Conservation (phyloP, 35 echinoderm and acorn worm species). For the Heliocidaris tuberculata region DNA sequence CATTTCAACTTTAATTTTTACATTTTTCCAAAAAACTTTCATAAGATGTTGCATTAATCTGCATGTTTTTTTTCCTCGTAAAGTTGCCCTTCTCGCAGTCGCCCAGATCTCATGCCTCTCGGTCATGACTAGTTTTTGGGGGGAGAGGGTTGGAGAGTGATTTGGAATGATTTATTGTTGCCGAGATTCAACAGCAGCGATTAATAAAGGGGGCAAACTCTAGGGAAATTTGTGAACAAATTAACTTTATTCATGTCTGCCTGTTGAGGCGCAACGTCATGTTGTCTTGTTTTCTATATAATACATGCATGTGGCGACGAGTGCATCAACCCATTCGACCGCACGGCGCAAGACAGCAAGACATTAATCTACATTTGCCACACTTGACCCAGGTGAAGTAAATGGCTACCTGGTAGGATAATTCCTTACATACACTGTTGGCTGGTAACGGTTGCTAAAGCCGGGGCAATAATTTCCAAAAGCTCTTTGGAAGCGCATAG, state of each 20-base stretch:
- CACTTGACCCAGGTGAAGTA: no score
- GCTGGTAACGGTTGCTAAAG: no score
- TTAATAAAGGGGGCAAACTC: conserved; percentile 17
- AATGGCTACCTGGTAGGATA: no score
- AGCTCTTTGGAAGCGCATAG: no score
- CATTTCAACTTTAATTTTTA: neutral
- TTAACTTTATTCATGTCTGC: conserved; percentile 40
- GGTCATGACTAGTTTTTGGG: neutral
- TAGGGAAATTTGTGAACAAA: conserved; percentile 38
- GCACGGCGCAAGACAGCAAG: no score
- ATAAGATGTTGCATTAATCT: neutral
- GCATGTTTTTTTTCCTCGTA: neutral
- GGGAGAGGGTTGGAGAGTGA: neutral
- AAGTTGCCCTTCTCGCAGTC: neutral
- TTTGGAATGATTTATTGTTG: conserved; percentile 35
- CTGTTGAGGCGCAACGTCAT: neutral
- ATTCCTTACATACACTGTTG: no score
- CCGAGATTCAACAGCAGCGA: conserved; percentile 10
- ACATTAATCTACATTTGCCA: no score
- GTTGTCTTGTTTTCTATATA: neutral
- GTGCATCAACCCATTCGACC: neutral
- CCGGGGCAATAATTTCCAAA: no score
- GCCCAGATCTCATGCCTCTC: neutral
- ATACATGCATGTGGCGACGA: neutral
- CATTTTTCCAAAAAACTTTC: neutral